Evolutionary conservation across 2,888 invertebrate genomes (phyloP).

Genomic region (Eupithecia subfuscata): DNA sequence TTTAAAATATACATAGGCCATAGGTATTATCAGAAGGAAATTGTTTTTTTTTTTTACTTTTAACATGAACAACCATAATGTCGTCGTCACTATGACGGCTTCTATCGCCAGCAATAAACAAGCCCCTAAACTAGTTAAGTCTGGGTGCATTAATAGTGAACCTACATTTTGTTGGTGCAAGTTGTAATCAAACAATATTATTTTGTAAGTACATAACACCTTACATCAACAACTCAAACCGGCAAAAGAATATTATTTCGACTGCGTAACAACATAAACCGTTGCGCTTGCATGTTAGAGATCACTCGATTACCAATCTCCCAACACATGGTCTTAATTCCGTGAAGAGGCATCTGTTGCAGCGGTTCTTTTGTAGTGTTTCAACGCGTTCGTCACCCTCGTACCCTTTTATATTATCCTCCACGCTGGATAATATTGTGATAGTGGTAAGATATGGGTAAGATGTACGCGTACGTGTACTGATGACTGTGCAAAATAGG

Average conservation of each 20-base stretch:
- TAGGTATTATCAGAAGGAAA: not conserved
- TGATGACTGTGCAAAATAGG: too few relatives aligned
- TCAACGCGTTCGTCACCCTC: not conserved
- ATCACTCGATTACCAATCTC: slow-evolving; percentile 23
- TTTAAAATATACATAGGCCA: too few relatives aligned
- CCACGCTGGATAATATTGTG: not conserved
- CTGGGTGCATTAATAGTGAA: too few relatives aligned
- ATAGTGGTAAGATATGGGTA: too few relatives aligned
- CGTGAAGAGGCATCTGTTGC: slow-evolving; percentile 28
- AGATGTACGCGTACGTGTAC: too few relatives aligned
- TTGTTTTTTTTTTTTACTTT: not conserved
- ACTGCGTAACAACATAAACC: slow-evolving; percentile 2
- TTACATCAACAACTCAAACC: not conserved
- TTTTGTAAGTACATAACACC: not conserved
- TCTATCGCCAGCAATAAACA: not conserved
- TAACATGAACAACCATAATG: not conserved
- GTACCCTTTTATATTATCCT: not conserved
- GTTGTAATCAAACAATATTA: not conserved
- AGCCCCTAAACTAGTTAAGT: too few relatives aligned
- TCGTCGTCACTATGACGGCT: not conserved
- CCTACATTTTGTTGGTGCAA: not conserved
- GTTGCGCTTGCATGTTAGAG: not conserved
- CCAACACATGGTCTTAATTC: slow-evolving; percentile 17
- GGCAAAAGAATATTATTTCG: not conserved
- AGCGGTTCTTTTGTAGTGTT: slow-evolving; percentile 12